These are phyloP conservation scores for Panzeria rudis DNA, from an alignment of 2,888 invertebrate genomes.

Conservation along the genomic window DNA sequence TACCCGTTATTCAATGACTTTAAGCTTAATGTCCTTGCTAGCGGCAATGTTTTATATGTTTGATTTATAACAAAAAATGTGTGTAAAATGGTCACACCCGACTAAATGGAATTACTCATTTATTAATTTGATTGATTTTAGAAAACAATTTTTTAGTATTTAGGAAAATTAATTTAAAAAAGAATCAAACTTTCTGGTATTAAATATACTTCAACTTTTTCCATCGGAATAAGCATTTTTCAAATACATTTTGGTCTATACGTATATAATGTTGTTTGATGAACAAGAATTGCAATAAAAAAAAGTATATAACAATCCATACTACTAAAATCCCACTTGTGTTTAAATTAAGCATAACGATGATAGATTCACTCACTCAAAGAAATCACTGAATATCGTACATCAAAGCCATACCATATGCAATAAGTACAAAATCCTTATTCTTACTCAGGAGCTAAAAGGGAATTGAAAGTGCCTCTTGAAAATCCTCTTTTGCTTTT, in stretches of 20 bases:
- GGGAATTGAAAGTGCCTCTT: background rate
- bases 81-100: too few species aligned
- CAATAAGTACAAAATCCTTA: slow-evolving; percentile 75
- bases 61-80: too few species aligned
- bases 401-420: slow-evolving; percentile 77
- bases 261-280: background rate
- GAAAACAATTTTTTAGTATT: background rate
- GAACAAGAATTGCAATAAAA: background rate
- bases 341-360: slow-evolving; percentile 69
- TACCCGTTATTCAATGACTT: too few species aligned
- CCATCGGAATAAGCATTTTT: background rate
- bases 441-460: background rate
- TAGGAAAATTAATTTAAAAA: background rate
- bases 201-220: background rate
- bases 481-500: background rate
- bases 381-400: slow-evolving; percentile 78
- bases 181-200: background rate
- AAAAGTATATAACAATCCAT: background rate
- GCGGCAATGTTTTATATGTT: too few species aligned
- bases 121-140: background rate
- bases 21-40: too few species aligned
- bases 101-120: too few species aligned
- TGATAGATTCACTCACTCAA: slow-evolving; percentile 71
- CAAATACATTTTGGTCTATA: background rate
- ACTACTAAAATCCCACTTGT: slow-evolving; percentile 62